Conservation (phyloP, 2,888 invertebrate species). For the Eucriotettix oculatus region DNA sequence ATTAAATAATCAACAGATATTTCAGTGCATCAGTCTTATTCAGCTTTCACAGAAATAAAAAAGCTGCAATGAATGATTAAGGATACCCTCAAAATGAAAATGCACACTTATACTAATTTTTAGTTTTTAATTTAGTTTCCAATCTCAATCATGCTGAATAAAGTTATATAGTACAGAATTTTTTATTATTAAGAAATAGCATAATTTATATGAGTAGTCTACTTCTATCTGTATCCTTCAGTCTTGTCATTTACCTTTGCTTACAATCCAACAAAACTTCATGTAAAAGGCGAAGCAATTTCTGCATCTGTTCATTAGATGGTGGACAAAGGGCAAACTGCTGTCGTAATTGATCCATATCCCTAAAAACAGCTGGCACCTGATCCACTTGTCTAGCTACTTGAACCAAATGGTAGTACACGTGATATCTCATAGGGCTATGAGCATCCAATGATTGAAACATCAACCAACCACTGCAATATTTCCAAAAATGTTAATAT, state of each 20-base stretch:
- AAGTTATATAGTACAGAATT: too few species aligned
- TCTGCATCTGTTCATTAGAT: slow-evolving; percentile 80
- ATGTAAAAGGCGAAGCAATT: slow-evolving; percentile 72
- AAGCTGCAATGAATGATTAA: too few species aligned
- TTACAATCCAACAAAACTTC: slow-evolving; percentile 76
- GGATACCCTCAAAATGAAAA: too few species aligned
- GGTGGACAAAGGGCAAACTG: slow-evolving; percentile 67
- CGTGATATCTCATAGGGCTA: slow-evolving; percentile 75
- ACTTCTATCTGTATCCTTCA: not conserved
- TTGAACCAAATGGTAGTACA: slow-evolving; percentile 81
- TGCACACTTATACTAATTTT: too few species aligned
- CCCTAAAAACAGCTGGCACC: slow-evolving; percentile 66
- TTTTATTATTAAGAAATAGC: too few species aligned
- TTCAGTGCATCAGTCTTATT: too few species aligned
- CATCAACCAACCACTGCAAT: slow-evolving; percentile 62
- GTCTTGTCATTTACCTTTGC: slow-evolving; percentile 42
- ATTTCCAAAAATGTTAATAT: too few species aligned
- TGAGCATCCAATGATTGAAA: slow-evolving; percentile 80
- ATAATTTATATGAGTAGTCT: too few species aligned
- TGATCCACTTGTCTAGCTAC: slow-evolving; percentile 78
- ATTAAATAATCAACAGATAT: too few species aligned
- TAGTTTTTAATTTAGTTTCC: too few species aligned
- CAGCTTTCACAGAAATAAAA: too few species aligned
- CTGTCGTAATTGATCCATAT: slow-evolving; percentile 65
- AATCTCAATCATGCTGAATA: too few species aligned